Evolutionary conservation across 2,113 vertebrate genomes (phyloP).

Genomic region (Toxostoma redivivum): DNA sequence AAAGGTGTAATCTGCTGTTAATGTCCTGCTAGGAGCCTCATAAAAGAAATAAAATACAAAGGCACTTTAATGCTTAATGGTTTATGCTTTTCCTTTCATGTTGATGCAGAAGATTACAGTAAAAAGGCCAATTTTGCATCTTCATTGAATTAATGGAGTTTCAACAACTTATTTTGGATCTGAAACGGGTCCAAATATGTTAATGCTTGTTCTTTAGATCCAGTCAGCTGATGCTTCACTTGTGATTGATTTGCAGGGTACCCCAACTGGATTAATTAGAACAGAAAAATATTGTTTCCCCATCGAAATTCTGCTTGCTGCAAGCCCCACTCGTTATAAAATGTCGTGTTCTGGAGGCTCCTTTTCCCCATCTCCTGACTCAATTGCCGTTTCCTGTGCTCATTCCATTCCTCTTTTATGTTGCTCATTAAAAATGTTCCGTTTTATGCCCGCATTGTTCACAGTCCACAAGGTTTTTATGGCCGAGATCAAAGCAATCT

Average conservation of each 20-base stretch:
- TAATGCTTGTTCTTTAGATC: not conserved
- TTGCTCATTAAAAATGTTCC: slow-evolving; percentile 62
- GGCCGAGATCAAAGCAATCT: slow-evolving; percentile 67
- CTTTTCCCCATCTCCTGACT: not conserved
- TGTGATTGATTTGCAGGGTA: not conserved
- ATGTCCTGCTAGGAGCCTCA: slow-evolving; percentile 42
- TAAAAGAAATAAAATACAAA: slow-evolving; percentile 58
- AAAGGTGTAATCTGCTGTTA: slow-evolving; percentile 46
- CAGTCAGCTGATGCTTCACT: not conserved
- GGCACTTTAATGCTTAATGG: slow-evolving; percentile 48
- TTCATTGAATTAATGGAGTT: slow-evolving; percentile 46
- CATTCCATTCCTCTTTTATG: slow-evolving; percentile 55
- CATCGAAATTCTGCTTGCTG: slow-evolving; percentile 20
- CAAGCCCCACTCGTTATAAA: slow-evolving; percentile 21
- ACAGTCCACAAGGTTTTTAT: slow-evolving; percentile 71
- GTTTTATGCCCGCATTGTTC: slow-evolving; percentile 58
- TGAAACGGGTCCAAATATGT: not conserved
- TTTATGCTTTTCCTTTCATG: slow-evolving; percentile 31
- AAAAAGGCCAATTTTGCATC: slow-evolving; percentile 43
- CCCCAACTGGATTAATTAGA: slow-evolving; percentile 15
- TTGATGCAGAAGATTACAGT: slow-evolving; percentile 49
- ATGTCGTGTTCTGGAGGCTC: slow-evolving; percentile 2
- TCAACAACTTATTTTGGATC: not conserved
- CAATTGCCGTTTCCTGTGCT: slow-evolving; percentile 41
- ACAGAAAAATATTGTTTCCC: not conserved